Conservation (phyloP, 1,140 invertebrate genomes). For the Tetramorium alpestre region DNA sequence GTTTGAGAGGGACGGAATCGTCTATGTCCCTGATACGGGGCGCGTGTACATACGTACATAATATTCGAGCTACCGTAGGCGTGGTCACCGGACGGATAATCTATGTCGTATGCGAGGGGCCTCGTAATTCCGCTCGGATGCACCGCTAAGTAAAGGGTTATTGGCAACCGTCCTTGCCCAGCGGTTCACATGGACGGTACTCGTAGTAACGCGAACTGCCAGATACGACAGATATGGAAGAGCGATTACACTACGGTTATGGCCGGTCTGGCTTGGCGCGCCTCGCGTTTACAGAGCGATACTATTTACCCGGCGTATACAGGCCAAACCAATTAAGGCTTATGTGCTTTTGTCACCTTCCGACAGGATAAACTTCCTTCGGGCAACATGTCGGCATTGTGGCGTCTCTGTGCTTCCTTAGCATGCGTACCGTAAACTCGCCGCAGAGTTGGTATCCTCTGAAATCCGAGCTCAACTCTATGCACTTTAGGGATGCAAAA, state of each 20-base stretch:
- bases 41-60: conserved; percentile 53
- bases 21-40: conserved; percentile 40
- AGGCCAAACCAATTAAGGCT: conserved; percentile 68
- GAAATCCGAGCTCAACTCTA: conserved; percentile 8
- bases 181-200: conserved; percentile 20
- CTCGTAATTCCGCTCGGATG: conserved; percentile 44
- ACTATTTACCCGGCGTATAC: conserved; percentile 67
- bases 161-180: conserved; percentile 38
- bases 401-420: conserved; percentile 38
- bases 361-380: conserved; percentile 60
- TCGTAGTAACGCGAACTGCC: conserved; percentile 50
- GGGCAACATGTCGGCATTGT: conserved; percentile 37
- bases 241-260: conserved; percentile 53
- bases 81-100: conserved; percentile 49
- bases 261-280: conserved; percentile 15
- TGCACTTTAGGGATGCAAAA: background rate
- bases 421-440: conserved; percentile 2
- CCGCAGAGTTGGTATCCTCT: background rate
- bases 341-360: conserved; percentile 72
- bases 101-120: conserved; percentile 24
- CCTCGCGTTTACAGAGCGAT: conserved; percentile 63
- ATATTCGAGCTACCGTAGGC: conserved; percentile 55
- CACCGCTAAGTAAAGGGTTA: conserved; percentile 53
- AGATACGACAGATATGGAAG: conserved; percentile 58
- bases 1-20: background rate